Evolutionary conservation across 2,113 vertebrate genomes (phyloP).

Genomic region (Casuarius casuarius): DNA sequence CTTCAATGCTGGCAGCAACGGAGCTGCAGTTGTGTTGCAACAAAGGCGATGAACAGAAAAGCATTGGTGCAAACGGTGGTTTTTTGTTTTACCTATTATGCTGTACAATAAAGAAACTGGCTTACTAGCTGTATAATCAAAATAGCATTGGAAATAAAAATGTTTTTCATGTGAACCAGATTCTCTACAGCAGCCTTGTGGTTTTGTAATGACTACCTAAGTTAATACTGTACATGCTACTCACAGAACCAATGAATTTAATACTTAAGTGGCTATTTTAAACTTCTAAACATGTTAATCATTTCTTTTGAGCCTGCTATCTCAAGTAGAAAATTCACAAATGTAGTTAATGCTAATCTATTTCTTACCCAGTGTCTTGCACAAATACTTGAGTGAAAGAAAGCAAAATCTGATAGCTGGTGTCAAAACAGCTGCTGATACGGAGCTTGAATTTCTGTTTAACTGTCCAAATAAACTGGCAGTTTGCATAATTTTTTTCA

Average conservation of each 20-base stretch:
- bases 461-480: not conserved
- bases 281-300: not conserved
- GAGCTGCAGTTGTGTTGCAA: not conserved
- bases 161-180: not conserved
- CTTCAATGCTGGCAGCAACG: not conserved
- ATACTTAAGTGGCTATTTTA: not conserved
- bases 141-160: not conserved
- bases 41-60: accelerated
- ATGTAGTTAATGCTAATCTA: not conserved
- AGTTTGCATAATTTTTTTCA: not conserved
- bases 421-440: not conserved
- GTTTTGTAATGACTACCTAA: not conserved
- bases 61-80: accelerated
- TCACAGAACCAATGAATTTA: not conserved
- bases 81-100: not conserved
- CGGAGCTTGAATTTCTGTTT: not conserved
- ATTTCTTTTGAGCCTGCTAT: not conserved
- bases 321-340: not conserved
- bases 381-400: not conserved
- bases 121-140: not conserved
- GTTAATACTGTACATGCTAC: not conserved
- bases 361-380: not conserved
- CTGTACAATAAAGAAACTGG: not conserved
- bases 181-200: not conserved
- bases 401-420: not conserved